Base-by-base conservation (phyloP, 1,140 invertebrate species). In the Homarus americanus region DNA sequence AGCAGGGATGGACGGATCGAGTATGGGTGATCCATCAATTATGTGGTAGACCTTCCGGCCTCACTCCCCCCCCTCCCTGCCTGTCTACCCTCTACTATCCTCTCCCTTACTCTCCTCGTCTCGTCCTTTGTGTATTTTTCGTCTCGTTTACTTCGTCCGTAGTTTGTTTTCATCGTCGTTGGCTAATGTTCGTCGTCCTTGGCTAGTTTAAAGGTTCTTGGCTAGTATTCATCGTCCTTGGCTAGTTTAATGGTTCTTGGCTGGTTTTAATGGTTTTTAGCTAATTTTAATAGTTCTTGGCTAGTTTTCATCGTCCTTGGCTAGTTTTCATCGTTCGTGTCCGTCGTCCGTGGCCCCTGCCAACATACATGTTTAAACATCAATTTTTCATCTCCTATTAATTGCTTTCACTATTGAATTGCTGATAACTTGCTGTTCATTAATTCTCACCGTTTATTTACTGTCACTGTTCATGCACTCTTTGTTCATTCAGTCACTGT, bases 21-120 rank as follows among this genome's bases (percentile, higher is more conserved):
- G 32, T 40, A 28, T n/a, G 15, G 40, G 79, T 58, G 79, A 82
- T 82, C 79, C 79, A 82, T 82, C 79, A 82, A 82, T 82, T 82
- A 58, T 32, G 34, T 32, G 20, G 32, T 2, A 28, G 79, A 82
- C 49, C 79, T 82, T 20, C 76, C 79, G 79, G 32, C 79, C 53
- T 53, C 79, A 32, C 41, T 20, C 76, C 79, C 41, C 34, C 79
- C 53, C 32, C 79, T 24, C 41, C 28, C 53, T 20, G 12, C 53
- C 53, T 4, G 53, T 58, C 53, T 20, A 38, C 41, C n/a, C 63
- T 40, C 63, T 38, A 34, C 82, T 40, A 17, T 41, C 17, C 49
- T 9, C 63, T 34, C 24, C 36, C 24, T 69, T 44, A n/a, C 34
- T 66, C 63, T 66, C 49, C 24, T 44, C 69, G 15, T 28, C 34